A percentile compares a stretch with the other conserved stretches of the same genome.
Conservation (phyloP, 2,113 vertebrate species). For the Hemiprocne comata region DNA sequence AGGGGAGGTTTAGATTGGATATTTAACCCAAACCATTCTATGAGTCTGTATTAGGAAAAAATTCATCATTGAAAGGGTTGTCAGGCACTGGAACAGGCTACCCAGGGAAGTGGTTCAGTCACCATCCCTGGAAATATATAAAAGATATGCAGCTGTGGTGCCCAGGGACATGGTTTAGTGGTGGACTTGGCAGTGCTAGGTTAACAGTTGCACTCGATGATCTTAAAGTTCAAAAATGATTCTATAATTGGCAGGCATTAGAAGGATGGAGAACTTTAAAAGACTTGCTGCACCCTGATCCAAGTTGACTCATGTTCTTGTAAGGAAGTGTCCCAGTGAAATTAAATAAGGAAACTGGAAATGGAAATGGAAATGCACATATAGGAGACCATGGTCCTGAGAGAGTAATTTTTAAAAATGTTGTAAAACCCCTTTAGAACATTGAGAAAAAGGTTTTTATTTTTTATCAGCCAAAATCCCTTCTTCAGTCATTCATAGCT, state of each 20-base stretch:
- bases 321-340: not conserved
- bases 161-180: too few relatives aligned
- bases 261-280: not conserved
- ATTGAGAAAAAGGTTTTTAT: not conserved
- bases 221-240: too few relatives aligned
- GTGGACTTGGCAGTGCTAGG: too few relatives aligned
- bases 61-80: too few relatives aligned
- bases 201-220: too few relatives aligned
- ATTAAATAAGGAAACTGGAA: not conserved
- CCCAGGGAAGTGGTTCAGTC: too few relatives aligned
- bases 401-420: not conserved
- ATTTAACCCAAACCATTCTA: too few relatives aligned
- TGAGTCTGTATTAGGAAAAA: too few relatives aligned
- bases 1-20: too few relatives aligned
- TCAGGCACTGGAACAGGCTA: too few relatives aligned
- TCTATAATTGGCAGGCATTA: not conserved
- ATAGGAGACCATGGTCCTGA: not conserved
- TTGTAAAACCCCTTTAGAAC: not conserved
- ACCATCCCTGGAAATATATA: too few relatives aligned
- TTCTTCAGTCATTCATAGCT: not conserved
- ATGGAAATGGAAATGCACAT: not conserved
- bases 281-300: not conserved
- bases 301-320: not conserved
- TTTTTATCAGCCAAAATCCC: not conserved
- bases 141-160: too few relatives aligned